Base-by-base conservation (phyloP, 2,888 invertebrate genomes). In the Allophyes oxyacanthae region DNA sequence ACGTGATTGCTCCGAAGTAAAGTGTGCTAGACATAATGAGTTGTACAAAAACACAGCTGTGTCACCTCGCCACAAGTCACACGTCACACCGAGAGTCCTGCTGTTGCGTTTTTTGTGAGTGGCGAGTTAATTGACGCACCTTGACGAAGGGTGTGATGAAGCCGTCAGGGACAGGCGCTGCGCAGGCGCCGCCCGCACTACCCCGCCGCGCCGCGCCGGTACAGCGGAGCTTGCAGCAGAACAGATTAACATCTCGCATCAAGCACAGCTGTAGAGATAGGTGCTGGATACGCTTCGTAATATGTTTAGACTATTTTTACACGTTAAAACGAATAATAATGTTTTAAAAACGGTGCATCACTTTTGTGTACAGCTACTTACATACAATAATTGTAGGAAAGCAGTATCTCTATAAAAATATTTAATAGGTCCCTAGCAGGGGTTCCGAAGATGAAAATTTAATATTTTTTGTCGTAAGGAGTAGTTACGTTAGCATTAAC, bases 131-230 rank as follows among this genome's bases (percentile, higher is more conserved):
- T 28, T 36, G 25, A 25, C 9, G 26, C 59, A 58, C 33, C 41
- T 50, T 45, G 60, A 33, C 28, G 9, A 20, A n/a, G 46, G 20
- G 44, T n/a, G n/a, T 10, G 50, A n/a, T 36, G 30, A 6, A 34
- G 46, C 34, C 15, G 10, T 15, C 45, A 33, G 36, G 38, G 32
- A 10, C 41, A 20, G 32, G 7, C 37, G 25, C 5, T 9, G 10
- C 30, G 13, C 52, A 6, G 37, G 13, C 54, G 11, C 20, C 7
- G 28, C 36, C 44, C 44, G 40, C 44, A 20, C 28, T 40, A 14
- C 7, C 10, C 28, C 10, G 9, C 37, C 20, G 20, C 20, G 2
- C 20, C 20, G 20, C 20, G 20, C 20, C 20, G 20, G 20, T 4
- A 20, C 20, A 20, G 20, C 20, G 2, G 20, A 20, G 2, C 20